Base-by-base conservation (phyloP, 2,888 invertebrate genomes). In the Caenorhabditis macrosperma region DNA sequence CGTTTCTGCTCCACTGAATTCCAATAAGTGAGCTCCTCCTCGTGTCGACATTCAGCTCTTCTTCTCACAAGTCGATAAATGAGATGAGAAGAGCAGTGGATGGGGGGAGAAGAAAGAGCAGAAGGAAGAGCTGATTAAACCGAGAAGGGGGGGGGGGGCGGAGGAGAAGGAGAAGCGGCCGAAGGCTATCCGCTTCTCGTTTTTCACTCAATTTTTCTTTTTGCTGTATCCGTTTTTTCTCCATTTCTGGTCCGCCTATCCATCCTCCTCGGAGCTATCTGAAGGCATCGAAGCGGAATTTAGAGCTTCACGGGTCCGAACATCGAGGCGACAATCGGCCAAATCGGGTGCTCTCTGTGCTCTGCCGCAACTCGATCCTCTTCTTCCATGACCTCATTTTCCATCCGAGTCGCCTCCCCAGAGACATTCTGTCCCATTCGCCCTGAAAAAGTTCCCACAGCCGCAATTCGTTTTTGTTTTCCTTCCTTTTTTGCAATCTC, bases 91-190 rank as follows among this genome's bases (percentile, higher is more conserved):
- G 46, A 68, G n/a, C n/a, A n/a, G n/a, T n/a, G n/a, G n/a, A n/a
- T n/a, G n/a, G n/a, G n/a, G 30, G 48, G 30, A 22, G 15, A 20
- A 55, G 33, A 46, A 30, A 26, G 15, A 28, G 41, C 12, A 48
- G 52, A 24, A 50, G 60, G 48, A 54, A 38, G 52, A 61, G 71
- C 54, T 71, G 71, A 71, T 71, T 71, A 71, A 61, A 71, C 41
- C 26, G 44, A 44, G n/a, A n/a, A 9, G 15, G 12, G 17, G 12
- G 24, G 7, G 4, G 15, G 12, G 17, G 12, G 24, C 17, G 35
- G 20, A 26, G 48, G 1, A 17, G 52, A 46, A 33, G 48, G 24
- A n/a, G 54, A 30, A 54, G 26, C 6, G 30, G 30, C n/a, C 4
- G 10, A 1, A 24, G 26, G 22, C 22, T 24, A 52, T 33, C 28